Evolutionary conservation across 2,797 vertebrate genomes (phyloP).

Genomic region (Darevskia nairensis): DNA sequence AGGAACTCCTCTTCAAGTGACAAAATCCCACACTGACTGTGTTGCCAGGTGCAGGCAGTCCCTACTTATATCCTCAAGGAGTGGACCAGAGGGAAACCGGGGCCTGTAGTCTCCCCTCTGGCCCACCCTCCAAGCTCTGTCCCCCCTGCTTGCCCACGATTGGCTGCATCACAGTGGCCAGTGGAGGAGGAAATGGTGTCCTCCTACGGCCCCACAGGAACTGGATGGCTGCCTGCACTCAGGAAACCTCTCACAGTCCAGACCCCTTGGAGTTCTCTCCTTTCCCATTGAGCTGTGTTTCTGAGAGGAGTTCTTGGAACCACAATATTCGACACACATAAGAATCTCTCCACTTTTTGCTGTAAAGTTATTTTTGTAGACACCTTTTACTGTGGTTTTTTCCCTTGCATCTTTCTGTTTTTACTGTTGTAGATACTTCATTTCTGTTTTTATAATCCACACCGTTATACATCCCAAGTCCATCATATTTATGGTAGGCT

Average conservation of each 20-base stretch:
- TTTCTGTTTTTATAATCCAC: conserved; percentile 47
- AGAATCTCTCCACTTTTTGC: conserved; percentile 2
- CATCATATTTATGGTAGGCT: conserved; percentile 32
- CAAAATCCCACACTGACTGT: no score
- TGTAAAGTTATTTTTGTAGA: conserved; percentile 34
- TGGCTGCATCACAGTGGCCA: no score
- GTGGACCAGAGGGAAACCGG: no score
- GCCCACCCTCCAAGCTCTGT: no score
- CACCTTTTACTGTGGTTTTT: conserved; percentile 17
- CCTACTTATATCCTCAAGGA: no score
- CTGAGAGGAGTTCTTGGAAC: conserved; percentile 19
- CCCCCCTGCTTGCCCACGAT: no score
- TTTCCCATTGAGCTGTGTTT: background rate
- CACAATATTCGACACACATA: conserved; percentile 9
- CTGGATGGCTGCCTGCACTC: no score
- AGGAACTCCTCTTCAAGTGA: no score
- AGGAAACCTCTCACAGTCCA: background rate
- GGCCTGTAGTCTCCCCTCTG: no score
- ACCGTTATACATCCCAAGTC: conserved; percentile 47
- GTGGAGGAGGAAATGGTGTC: no score
- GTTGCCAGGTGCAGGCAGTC: no score
- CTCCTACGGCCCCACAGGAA: no score
- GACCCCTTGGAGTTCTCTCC: fast-evolving
- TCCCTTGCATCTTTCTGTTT: background rate
- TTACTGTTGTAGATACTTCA: conserved; percentile 33